Base-by-base conservation (phyloP, 2,888 invertebrate species). In the Perizoma affinitatum region DNA sequence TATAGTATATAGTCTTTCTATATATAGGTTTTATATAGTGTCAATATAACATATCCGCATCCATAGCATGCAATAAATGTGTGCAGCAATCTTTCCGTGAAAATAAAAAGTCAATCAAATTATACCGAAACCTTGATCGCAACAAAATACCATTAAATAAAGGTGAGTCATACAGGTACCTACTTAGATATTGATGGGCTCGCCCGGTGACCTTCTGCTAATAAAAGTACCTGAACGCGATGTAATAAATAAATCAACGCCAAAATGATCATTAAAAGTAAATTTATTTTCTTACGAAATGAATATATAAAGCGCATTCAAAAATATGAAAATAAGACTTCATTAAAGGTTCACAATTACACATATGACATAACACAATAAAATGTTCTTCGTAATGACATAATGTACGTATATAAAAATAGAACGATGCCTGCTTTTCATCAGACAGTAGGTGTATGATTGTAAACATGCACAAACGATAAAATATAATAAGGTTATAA, bases 391-490 rank as follows among this genome's bases (percentile, higher is more conserved):
- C 22, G 22, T 22, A 22, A 22, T 22, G 22, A 22, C 22, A 22
- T 22, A 22, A 58, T n/a, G n/a, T 53, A 45, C 36, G 52, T 46
- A 47, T 45, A 52, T 53, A 61, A 58, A 62, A 58, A 51, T 61
- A 45, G 38, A 62, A 48, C 10, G 45, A n/a, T 46, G 35, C 43
- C 10, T 58, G 45, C 34, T 22, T 7, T 44, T 60, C 47, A 60
- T 46, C 40, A 54, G 53, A 47, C 44, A 56, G 34, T 50, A 49
- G 43, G 11, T 38, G 43, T 43, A 55, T 46, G 44, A 54, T 51
- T 57, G 68, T 63, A 61, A 60, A 67, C 69, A 73, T 78, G 71
- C 74, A 63, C 68, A 72, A 67, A 72, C 69, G 68, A 65, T 72
- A 61, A 65, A 60, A 60, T 22, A 22, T 22, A 22, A 22, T 22